Conservation (phyloP, 1,140 invertebrate genomes). For the Charaxes varanes region DNA sequence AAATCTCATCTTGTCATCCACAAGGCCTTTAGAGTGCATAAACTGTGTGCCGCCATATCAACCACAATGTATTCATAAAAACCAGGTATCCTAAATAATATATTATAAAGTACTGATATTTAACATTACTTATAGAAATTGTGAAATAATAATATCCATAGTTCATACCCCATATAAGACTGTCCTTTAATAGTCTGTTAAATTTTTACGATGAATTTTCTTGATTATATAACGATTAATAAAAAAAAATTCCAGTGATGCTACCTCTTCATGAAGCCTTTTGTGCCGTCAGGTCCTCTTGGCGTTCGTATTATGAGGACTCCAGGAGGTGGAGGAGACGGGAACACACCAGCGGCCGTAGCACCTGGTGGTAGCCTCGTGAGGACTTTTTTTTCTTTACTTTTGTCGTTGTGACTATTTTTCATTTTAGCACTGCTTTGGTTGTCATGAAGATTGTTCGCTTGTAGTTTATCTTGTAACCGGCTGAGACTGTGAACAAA, state of each 20-base stretch:
- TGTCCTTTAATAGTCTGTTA: slow-evolving; percentile 7
- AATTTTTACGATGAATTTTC: slow-evolving; percentile 26
- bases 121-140: slow-evolving; percentile 19
- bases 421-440: slow-evolving; percentile 35
- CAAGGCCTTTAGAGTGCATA: too few species aligned
- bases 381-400: slow-evolving; percentile 54
- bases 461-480: slow-evolving; percentile 63
- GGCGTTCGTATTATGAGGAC: slow-evolving; percentile 74
- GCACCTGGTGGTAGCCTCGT: slow-evolving; percentile 42
- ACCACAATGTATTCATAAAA: too few species aligned
- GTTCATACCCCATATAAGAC: slow-evolving; percentile 9
- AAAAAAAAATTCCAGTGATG: slow-evolving; percentile 29
- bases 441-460: slow-evolving; percentile 57
- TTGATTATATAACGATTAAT: slow-evolving; percentile 16
- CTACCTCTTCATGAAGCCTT: slow-evolving; percentile 76
- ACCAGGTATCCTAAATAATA: too few species aligned
- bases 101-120: too few species aligned
- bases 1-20: too few species aligned
- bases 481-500: slow-evolving; percentile 51
- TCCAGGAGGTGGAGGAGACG: slow-evolving; percentile 60
- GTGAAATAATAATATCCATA: slow-evolving; percentile 13
- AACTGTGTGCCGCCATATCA: too few species aligned
- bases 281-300: slow-evolving; percentile 74
- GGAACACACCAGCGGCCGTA: slow-evolving; percentile 45
- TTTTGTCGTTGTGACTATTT: slow-evolving; percentile 50